Conservation (phyloP, 2,113 vertebrate genomes). For the Tachycineta bicolor region DNA sequence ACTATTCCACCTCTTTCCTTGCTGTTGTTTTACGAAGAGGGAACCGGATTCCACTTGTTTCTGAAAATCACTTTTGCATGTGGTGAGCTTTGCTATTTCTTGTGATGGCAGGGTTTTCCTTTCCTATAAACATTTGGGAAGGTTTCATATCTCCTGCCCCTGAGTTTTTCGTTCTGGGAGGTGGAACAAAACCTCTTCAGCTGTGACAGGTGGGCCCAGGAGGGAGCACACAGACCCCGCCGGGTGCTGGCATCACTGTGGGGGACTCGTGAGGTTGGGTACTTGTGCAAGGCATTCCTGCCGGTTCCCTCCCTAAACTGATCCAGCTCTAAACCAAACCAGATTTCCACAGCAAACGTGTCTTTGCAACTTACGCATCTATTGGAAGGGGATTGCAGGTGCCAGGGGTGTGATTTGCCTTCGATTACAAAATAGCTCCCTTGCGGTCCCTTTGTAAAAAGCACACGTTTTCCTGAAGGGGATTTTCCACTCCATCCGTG, state of each 20-base stretch:
- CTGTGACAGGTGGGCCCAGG: conserved; percentile 15
- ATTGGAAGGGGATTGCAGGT: background rate
- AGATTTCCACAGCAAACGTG: background rate
- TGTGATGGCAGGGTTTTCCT: background rate
- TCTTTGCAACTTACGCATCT: too few species aligned
- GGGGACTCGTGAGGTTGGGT: background rate
- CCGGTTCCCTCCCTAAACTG: background rate
- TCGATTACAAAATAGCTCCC: background rate
- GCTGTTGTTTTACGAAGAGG: background rate
- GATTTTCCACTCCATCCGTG: background rate
- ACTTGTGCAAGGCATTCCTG: background rate
- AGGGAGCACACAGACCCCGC: background rate
- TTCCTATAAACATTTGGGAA: background rate
- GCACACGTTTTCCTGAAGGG: background rate
- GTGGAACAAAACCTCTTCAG: conserved; percentile 27
- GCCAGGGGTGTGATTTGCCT: background rate
- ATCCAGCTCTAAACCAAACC: background rate
- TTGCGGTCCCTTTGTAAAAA: background rate
- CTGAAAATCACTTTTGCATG: conserved; percentile 72
- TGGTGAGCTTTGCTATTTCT: conserved; percentile 28
- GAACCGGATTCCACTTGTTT: conserved; percentile 78
- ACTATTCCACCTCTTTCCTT: background rate
- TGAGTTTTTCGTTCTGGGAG: background rate
- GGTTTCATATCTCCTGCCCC: conserved; percentile 25
- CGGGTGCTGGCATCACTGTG: background rate